Base-by-base conservation (phyloP, 2,797 vertebrate species). In the Mustela erminea region DNA sequence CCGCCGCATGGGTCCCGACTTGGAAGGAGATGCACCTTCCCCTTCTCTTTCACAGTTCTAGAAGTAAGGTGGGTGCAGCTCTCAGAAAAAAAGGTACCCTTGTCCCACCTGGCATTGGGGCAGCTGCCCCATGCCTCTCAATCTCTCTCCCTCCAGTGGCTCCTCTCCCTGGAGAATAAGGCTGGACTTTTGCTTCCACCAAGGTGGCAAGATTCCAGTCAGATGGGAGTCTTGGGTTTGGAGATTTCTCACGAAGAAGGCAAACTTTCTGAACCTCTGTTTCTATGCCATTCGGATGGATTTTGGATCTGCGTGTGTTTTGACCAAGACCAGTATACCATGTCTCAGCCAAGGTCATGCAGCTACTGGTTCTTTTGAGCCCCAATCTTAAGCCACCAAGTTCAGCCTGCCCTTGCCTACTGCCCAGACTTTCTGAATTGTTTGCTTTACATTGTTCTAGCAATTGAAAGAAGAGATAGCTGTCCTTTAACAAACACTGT, bases 261-360 rank as follows among this genome's bases (percentile, higher is more conserved):
- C 58, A 35, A 62, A 54, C 17, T 86, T 70, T 29, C 60, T 41
- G 20, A 93, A 66, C 3, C 29, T 60, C 64, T 87, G 49, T 29
- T 54, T 77, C 56, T 91, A 4, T 4, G 20, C 46, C 32, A 56
- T 41, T 60, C 27, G 54, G 29, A 41, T 27, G 32, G 58, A 93
- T 85, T n/a, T n/a, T 32, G 35, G 13, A 5, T 77, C 41, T 43
- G 23, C 21, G 23, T 77, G 29, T 32, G 9, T 75, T 35, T 68
- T 17, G 8, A 52, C 23, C 8, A 11, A 17, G 0, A 25, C 4
- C 12, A 35, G 56, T 27, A 17, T 2, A 29, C 0, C 5, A 52
- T 0, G 14, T n/a, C 29, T 70, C 66, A 74, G 20, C 32, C 27
- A 43, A 62, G 52, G 29, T 7, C 4, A 81, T 2, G 14, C 20